Percentiles rank a stretch among this genome's conserved stretches.
Evolutionary conservation across 2,797 vertebrate species (phyloP).

Genomic region (Lutjanus argentimaculatus): DNA sequence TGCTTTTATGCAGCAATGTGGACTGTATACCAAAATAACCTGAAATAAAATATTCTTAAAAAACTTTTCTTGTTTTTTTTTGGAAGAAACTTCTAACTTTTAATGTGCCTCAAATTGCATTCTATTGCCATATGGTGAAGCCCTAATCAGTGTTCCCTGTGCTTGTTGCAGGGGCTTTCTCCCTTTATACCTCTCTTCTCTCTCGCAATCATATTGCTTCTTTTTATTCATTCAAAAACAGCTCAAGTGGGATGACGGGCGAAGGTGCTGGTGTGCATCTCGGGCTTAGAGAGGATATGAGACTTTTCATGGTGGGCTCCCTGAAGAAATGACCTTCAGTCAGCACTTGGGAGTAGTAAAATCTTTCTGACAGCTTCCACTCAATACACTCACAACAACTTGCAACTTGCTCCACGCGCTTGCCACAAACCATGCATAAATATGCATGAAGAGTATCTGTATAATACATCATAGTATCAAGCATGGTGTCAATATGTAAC

Average conservation of each 20-base stretch:
- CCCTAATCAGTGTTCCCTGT: slow-evolving; percentile 29
- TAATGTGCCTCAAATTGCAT: slow-evolving; percentile 38
- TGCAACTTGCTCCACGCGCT: not conserved
- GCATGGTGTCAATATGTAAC: too few relatives aligned
- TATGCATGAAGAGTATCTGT: too few relatives aligned
- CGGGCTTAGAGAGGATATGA: slow-evolving; percentile 42
- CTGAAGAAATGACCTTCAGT: slow-evolving; percentile 66
- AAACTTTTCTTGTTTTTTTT: not conserved
- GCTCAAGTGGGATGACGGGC: slow-evolving; percentile 37
- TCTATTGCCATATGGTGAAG: slow-evolving; percentile 43
- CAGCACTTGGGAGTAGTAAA: slow-evolving; percentile 31
- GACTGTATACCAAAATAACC: too few relatives aligned
- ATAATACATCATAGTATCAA: too few relatives aligned
- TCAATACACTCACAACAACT: slow-evolving; percentile 1
- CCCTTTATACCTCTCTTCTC: slow-evolving; percentile 24
- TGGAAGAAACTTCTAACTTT: slow-evolving; percentile 23
- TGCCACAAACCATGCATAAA: not conserved
- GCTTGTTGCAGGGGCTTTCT: slow-evolving; percentile 28
- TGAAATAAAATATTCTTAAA: too few relatives aligned
- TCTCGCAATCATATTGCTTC: slow-evolving; percentile 21
- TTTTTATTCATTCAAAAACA: slow-evolving; percentile 53
- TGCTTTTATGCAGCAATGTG: too few relatives aligned
- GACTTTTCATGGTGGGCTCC: slow-evolving; percentile 35
- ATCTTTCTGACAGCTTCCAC: slow-evolving; percentile 15
- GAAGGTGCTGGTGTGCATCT: slow-evolving; percentile 33